Base-by-base conservation (phyloP, 2,888 invertebrate genomes). In the Escarpia spicata region DNA sequence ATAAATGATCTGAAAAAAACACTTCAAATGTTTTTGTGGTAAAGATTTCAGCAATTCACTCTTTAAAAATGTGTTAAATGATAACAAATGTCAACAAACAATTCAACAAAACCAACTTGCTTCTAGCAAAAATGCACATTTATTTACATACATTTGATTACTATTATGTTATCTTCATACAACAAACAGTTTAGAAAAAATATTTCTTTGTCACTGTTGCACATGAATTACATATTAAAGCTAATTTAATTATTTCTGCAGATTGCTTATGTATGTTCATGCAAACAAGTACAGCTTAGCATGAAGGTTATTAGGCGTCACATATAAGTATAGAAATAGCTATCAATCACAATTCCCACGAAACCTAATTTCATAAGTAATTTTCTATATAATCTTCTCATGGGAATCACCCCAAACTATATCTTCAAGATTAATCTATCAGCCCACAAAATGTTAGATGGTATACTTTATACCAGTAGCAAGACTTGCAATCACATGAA, bases 81-180 rank as follows among this genome's bases (percentile, higher is more conserved):
- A 37, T 37, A 1, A 37, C 0, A 37, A 52, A 52, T 15, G 52
- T 52, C 52, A 75, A 75, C 26, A 60, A 9, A 60, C 75, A 75
- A 75, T 75, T 75, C 75, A 75, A 75, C 75, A 75, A 75, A 75
- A 75, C 75, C 75, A 75, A 75, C 75, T 26, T 75, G 75, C 75
- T 75, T 75, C 75, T 75, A 75, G 75, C 75, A 75, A 75, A 75
- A 75, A 75, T 19, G 75, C 75, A 75, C 75, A 75, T 75, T 75
- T 75, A 75, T 75, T 75, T 75, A 75, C 26, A 75, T 19, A 75
- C 26, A 75, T 75, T 75, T 75, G 19, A 75, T 75, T 75, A 75
- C 75, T 19, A 75, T 75, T 26, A 19, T 26, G 75, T 75, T 75
- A 75, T 75, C 75, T n/a, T 75, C 15, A 15, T 75, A n/a, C 75